phyloP scores from a whole-genome alignment of 2,888 invertebrate genomes.

The Microctonus hyperodae region DNA sequence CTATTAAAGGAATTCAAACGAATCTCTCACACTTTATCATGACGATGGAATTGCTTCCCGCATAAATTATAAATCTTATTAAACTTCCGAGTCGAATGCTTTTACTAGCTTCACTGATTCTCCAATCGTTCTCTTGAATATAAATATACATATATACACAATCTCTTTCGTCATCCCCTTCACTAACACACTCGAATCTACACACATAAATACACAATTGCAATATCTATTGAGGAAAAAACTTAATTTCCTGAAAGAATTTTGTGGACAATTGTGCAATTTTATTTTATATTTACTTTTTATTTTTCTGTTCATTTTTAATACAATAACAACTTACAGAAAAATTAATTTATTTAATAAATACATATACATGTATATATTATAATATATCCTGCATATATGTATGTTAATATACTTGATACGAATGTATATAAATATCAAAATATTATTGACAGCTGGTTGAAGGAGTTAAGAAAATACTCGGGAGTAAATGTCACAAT shows the following conservation, averaged over 20 bases:
- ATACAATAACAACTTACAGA: neutral
- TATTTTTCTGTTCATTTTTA: neutral
- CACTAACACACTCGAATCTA: neutral
- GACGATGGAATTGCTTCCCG: slow-evolving; percentile 9
- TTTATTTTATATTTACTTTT: neutral
- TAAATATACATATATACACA: slow-evolving; percentile 2
- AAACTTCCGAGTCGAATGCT: slow-evolving; percentile 24
- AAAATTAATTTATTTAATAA: neutral
- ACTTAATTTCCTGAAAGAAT: neutral
- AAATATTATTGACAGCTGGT: neutral
- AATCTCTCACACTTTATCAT: neutral
- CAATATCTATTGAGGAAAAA: neutral
- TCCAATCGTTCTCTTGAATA: slow-evolving; percentile 14
- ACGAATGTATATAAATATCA: neutral
- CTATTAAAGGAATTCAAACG: slow-evolving; percentile 16
- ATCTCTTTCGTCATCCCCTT: neutral
- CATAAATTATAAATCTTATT: slow-evolving; percentile 30
- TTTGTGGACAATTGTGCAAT: neutral
- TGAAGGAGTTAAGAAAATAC: neutral
- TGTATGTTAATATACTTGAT: no score
- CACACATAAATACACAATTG: no score
- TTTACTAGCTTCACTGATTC: slow-evolving; percentile 11
- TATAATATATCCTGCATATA: no score
- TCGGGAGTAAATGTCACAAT: neutral
- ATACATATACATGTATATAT: no score